Base-by-base conservation (phyloP, 2,888 invertebrate species). In the Nomada ferruginata region DNA sequence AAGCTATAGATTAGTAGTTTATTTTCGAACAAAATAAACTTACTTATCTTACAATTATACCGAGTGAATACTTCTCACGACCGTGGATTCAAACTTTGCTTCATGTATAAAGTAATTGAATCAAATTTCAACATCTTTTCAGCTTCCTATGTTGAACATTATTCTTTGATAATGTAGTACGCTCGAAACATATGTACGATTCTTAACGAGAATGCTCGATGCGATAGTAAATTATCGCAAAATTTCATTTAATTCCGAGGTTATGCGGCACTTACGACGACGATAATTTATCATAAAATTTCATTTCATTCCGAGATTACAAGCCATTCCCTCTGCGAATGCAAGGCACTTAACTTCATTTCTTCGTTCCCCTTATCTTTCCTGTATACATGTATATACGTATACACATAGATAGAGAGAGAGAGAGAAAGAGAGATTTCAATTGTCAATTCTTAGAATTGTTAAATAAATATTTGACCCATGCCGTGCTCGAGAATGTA, bases 361-460 rank as follows among this genome's bases (percentile, higher is more conserved):
- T n/a, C 26, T 57, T 26, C 53, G 23, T 11, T 20, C 11, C 26
- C 20, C 20, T 52, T 29, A 9, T 20, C 29, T 52, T 50, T 52
- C 13, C n/a, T 9, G 20, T 42, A 15, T 20, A 47, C 7, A 23
- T 44, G 29, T 13, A 18, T 55, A 44, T 23, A 29, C 7, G 11
- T 36, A 36, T 36, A 36, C 36, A 29, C 29, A 29, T 29, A 29
- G 29, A 29, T 0, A 7, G 7, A 20, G 20, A 20, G 20, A 20
- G 20, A 20, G 20, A 13, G 47, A 3, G 13, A 15, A 15, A 47
- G 15, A 47, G 15, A 15, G 47, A 47, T 20, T 65, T 47, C 47
- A 65, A 73, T 73, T 73, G 15, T 50, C 20, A 13, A n/a, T 65
- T 47, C 18, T 47, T 18, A 4, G 29, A 65, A 65, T 73, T 59